phyloP scores from a whole-genome alignment of 92 coral and sea anemone genomes.

The Epizoanthus stellaris region DNA sequence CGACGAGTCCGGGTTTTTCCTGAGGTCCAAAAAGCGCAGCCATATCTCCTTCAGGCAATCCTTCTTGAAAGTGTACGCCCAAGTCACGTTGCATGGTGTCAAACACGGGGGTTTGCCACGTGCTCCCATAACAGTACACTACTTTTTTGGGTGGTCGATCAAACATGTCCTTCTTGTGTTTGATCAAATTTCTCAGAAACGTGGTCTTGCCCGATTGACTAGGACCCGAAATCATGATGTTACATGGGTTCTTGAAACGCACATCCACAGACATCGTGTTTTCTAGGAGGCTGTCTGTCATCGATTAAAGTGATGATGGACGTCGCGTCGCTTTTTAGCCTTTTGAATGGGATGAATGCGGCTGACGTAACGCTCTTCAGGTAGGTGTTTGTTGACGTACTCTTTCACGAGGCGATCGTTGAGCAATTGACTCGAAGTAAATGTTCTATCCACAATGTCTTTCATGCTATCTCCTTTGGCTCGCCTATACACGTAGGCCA shows the following conservation, averaged over 20 bases:
- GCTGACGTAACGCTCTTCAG: neutral
- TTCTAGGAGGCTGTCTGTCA: no score
- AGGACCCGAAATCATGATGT: constrained; percentile 6
- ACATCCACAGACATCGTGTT: neutral
- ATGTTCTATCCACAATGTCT: neutral
- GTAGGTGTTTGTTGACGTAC: neutral
- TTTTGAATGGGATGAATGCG: neutral
- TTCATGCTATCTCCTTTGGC: neutral
- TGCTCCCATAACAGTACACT: constrained; percentile 11
- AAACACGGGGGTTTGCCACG: neutral
- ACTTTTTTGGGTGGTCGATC: neutral
- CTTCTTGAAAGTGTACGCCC: neutral
- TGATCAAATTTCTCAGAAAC: neutral
- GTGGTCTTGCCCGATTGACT: constrained; percentile 17
- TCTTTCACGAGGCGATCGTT: neutral
- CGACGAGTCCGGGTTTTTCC: neutral
- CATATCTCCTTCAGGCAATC: neutral
- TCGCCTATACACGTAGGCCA: constrained; percentile 37
- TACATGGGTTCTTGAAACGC: neutral
- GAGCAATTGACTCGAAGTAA: neutral
- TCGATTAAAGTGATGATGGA: neutral
- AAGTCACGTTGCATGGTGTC: neutral
- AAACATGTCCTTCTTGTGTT: neutral
- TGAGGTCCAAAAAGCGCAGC: neutral
- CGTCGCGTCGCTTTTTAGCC: neutral